These are phyloP conservation scores for Sebastes kiyomatsui DNA, from an alignment of 2,797 vertebrate species.

Conservation along the genomic window DNA sequence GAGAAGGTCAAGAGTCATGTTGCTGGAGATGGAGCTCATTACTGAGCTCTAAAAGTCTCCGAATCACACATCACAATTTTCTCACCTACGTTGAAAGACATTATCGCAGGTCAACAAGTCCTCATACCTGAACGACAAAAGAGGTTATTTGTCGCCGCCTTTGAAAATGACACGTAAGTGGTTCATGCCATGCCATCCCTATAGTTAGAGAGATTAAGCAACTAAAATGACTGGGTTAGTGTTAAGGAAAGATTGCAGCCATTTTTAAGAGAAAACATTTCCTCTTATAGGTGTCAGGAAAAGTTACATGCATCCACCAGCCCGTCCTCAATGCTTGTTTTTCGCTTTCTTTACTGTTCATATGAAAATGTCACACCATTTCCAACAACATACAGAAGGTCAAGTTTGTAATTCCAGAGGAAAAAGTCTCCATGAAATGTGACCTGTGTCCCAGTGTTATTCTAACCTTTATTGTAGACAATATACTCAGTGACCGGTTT, in stretches of 20 bases:
- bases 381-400: not conserved
- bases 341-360: not conserved
- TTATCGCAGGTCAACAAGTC: conserved; percentile 18
- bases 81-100: not conserved
- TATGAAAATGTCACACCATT: not conserved
- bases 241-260: not conserved
- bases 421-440: not conserved
- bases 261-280: not conserved
- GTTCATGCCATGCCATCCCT: not conserved
- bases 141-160: not conserved
- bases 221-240: not conserved
- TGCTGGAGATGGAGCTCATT: conserved; percentile 53
- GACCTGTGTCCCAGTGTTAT: not conserved
- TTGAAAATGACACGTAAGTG: not conserved
- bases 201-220: not conserved
- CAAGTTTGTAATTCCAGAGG: not conserved
- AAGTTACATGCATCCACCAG: not conserved
- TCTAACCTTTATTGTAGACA: not conserved
- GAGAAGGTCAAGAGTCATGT: conserved; percentile 58
- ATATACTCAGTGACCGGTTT: not conserved
- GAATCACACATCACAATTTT: conserved; percentile 11
- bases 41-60: conserved; percentile 8
- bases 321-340: not conserved
- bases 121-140: not conserved
- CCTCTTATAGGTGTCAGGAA: not conserved